These are phyloP conservation scores for Amphipyra berbera DNA, from an alignment of 2,888 invertebrate species.

Conservation along the genomic window DNA sequence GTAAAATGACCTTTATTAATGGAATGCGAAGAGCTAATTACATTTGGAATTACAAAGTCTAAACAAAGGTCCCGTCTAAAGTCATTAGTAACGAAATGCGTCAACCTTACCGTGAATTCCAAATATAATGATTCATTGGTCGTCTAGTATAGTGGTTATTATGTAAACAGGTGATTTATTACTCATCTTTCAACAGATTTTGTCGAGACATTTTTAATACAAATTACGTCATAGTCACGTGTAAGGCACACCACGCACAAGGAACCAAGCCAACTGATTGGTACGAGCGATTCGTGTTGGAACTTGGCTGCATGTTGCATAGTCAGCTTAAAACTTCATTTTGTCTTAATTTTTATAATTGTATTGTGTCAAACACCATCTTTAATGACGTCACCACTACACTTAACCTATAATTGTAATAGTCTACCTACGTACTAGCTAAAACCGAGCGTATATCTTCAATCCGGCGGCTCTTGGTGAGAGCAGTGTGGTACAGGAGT, in stretches of 20 bases:
- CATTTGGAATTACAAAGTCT: slow-evolving; percentile 33
- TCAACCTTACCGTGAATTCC: slow-evolving; percentile 29
- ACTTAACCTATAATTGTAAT: slow-evolving; percentile 61
- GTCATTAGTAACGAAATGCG: slow-evolving; percentile 35
- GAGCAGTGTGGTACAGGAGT: slow-evolving; percentile 86
- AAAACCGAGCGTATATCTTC: slow-evolving; percentile 56
- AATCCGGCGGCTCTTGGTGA: slow-evolving; percentile 83
- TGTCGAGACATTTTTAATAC: slow-evolving; percentile 30
- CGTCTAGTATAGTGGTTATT: slow-evolving; percentile 27
- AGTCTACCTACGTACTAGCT: slow-evolving; percentile 65
- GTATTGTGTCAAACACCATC: slow-evolving; percentile 40
- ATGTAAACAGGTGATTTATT: slow-evolving; percentile 21
- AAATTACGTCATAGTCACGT: slow-evolving; percentile 35
- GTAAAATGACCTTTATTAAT: slow-evolving; percentile 35
- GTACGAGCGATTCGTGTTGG: not conserved
- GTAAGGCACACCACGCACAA: not conserved
- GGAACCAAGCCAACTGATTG: not conserved
- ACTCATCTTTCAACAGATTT: slow-evolving; percentile 7
- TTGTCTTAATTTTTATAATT: slow-evolving; percentile 3
- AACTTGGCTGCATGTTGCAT: not conserved
- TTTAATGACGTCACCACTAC: slow-evolving; percentile 29
- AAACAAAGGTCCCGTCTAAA: slow-evolving; percentile 13
- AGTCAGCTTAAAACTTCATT: slow-evolving; percentile 7
- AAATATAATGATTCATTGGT: slow-evolving; percentile 38
- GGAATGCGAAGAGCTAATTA: slow-evolving; percentile 48